Base-by-base conservation (phyloP, 2,888 invertebrate genomes). In the Rhaphigaster nebulosa region DNA sequence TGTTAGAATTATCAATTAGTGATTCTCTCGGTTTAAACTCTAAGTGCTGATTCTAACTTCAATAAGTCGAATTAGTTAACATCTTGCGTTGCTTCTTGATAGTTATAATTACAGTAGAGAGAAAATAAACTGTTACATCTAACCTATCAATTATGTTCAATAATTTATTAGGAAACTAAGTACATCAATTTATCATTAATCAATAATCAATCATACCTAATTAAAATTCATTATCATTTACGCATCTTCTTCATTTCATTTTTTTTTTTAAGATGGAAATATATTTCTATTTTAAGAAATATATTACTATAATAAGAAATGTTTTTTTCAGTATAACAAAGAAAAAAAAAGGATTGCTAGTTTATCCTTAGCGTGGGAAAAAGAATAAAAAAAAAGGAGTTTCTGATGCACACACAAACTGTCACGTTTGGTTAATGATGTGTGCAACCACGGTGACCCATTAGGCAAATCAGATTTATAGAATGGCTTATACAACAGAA, bases 21-120 rank as follows among this genome's bases (percentile, higher is more conserved):
- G 8, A 34, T 76, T 34, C 34, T 76, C 70, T 76, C 70, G 1
- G 70, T 76, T 38, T 23, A 6, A 76, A 38, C 70, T 76, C 70
- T 20, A 29, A 34, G 34, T 20, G 70, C 20, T 34, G 38, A 12
- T 76, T 38, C 70, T 76, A 76, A 76, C 34, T 76, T 76, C 70
- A 76, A 38, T 65, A 76, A 76, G 70, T 76, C 20, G 38, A 76
- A 76, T 76, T 76, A 76, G 34, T 76, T 20, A 76, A 76, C 70
- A 34, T 76, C 70, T 76, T 34, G 70, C 70, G 20, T 76, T 38
- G 70, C 20, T 38, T 20, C 34, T 34, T 76, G 34, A 60, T n/a
- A 29, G 29, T 65, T 65, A 15, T 38, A 34, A 38, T 76, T 76
- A 76, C 15, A 20, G 70, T 38, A 38, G 38, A 76, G 20, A 65